Base-by-base conservation (phyloP, 2,113 vertebrate species). In the Cephalopholis sonnerati region DNA sequence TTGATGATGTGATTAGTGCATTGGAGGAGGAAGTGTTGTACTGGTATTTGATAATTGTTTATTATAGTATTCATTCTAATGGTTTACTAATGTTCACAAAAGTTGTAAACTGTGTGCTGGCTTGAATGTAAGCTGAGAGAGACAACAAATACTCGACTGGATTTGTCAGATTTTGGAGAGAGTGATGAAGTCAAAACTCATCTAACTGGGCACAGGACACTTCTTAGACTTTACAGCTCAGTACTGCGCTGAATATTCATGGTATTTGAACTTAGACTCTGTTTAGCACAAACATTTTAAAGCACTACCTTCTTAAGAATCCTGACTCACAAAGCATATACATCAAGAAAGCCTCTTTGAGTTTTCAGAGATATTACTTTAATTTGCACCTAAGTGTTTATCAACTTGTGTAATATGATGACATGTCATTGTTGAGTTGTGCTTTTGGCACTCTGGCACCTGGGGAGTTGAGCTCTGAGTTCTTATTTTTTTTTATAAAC, bases 1-100 rank as follows among this genome's bases (percentile, higher is more conserved):
- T 24, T 76, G 24, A 20, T 90, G 55, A 91, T 93, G 61, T 66
- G 81, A 90, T 94, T 90, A 91, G 76, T 72, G 53, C 36, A 39
- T 24, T 29, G 44, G 27, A 50, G 20, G 58, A 83, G 62, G 81
- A 83, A 51, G 41, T 70, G 25, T 50, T 72, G 59, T 72, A 18
- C 53, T 62, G 46, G 44, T 29, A 39, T 74, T 53, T 53, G 46
- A 15, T 51, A 2, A 67, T 50, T 16, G 57, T n/a, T 32, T 36
- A 36, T 63, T 50, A 0, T 29, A 57, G 32, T 51, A 17, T 62
- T 79, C 0, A 57, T 24, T 78, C 12, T 78, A 66, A 78, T 64
- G 24, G 63, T 75, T 71, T 69, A 29, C 17, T 59, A 27, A 66
- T 50, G 22, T 48, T 65, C 39, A 55, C 53, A 8, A 70, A 77